Base-by-base conservation (phyloP, 1,140 invertebrate species). In the Euglossa dilemma region DNA sequence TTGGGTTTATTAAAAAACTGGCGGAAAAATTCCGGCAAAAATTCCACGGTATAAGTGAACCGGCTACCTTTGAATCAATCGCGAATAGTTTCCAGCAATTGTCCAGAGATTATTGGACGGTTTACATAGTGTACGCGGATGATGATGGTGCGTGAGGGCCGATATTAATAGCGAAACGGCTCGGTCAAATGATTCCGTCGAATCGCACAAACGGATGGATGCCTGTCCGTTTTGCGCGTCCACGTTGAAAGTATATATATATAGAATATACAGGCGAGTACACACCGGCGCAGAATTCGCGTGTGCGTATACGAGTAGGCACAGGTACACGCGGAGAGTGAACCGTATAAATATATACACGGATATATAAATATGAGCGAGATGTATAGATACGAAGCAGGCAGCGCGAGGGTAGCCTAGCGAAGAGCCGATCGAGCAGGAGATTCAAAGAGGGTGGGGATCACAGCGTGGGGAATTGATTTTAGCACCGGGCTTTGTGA, bases 401-500 rank as follows among this genome's bases (percentile, higher is more conserved):
- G 6, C 4, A 12, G 71, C 45, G 45, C 74, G 74, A 78, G 74
- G 64, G 54, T 70, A 70, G 80, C 47, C 80, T 78, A 78, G 73
- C 74, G 74, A 83, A 75, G 80, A 75, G 80, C 80, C 77, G 75
- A 78, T 80, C 75, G 77, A 76, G 77, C 64, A 36, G 52, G 80
- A 83, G 80, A 70, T 77, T 83, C 80, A 83, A 78, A 83, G 74
- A 28, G 66, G 64, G 64, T 16, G 80, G 72, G 75, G 54, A 28
- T 57, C 54, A 25, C 56, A 67, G 72, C 77, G 64, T 86, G 89
- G 89, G 90, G 92, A 93, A 94, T 93, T 94, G 93, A 94, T 93
- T 93, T 93, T 92, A 91, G 90, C 90, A 85, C 90, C 83, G 86
- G 87, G 91, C 92, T 94, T 94, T 93, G 91, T 93, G 93, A 93